phyloP scores from a whole-genome alignment of 1,140 invertebrate genomes.

The Euwallacea similis region DNA sequence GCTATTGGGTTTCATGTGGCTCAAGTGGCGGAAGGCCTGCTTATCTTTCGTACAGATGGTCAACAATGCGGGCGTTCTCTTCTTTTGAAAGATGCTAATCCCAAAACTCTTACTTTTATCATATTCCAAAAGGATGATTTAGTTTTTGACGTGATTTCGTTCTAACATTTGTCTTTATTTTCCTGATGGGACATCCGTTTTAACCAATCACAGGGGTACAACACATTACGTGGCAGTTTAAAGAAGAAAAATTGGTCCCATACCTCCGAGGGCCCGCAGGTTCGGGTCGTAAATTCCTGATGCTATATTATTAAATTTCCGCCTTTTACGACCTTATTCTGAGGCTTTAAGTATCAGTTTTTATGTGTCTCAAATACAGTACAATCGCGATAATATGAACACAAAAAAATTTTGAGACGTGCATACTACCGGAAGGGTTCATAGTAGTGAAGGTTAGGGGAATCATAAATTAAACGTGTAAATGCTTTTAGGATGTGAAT shows the following conservation, averaged over 20 bases:
- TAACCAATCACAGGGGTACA: neutral
- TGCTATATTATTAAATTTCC: slow-evolving; percentile 2
- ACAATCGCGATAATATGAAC: slow-evolving; percentile 1
- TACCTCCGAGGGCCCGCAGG: neutral
- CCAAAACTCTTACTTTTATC: too few relatives aligned
- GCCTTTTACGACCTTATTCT: neutral
- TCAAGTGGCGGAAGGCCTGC: slow-evolving; percentile 19
- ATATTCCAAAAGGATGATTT: too few relatives aligned
- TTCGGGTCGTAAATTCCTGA: neutral
- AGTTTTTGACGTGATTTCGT: too few relatives aligned
- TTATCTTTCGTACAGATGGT: slow-evolving; percentile 18
- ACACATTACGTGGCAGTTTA: slow-evolving; percentile 1
- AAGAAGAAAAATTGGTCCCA: neutral
- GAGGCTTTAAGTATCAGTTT: neutral
- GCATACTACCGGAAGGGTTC: neutral
- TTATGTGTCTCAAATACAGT: neutral
- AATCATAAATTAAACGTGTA: neutral
- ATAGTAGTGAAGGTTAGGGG: neutral
- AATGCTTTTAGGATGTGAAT: neutral
- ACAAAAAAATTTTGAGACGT: neutral
- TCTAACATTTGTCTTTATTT: too few relatives aligned
- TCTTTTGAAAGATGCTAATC: neutral
- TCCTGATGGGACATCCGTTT: too few relatives aligned
- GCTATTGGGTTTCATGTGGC: neutral
- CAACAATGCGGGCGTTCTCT: slow-evolving; percentile 13